Evolutionary conservation across 2,797 vertebrate species (phyloP), one percentile per base, ranked within the genome.

Genomic region (Enteromius fasciolatus): DNA sequence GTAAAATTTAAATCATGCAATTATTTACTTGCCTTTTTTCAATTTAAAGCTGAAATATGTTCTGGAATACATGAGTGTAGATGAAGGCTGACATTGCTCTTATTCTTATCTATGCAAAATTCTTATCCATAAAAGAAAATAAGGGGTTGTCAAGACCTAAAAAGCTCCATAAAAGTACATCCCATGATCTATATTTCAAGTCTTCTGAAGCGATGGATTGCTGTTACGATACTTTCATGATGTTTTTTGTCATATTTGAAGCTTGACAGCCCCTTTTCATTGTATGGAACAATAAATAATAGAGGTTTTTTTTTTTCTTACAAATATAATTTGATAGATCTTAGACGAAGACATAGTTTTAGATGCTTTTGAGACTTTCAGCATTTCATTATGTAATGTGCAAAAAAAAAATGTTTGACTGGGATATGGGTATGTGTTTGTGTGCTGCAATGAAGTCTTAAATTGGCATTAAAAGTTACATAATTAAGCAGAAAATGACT

Each of bases 371-470:
- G 31, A 54, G 31, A 23, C 31, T 3, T 36, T n/a, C n/a, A n/a
- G n/a, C n/a, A n/a, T n/a, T n/a, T 74, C 20, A 39, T n/a, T 36
- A 33, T 33, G 31, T 1, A 20, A 72, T 72, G 4, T 70, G 1
- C 1, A 25, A 18, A 68, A 67, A 25, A 8, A 31, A 3, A 54
- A 11, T 23, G 6, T 74, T 74, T 36, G 3, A 74, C 72, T n/a
- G 48, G n/a, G 33, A 41, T 75, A 59, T 25, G 15, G 3, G 7
- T 33, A 9, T 69, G 50, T 59, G 31, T 59, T 46, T 80, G 66
- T 72, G 25, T 72, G 39, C 18, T 33, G 72, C 12, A 80, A 31
- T 61, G 1, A 80, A 72, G 78, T 80, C 78, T 80, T 80, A 80
- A 72, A 2, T 31, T 44, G 54, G 7, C 78, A 72, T 61, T 80